Percentiles rank a stretch among this genome's conserved stretches.
Evolutionary conservation across 1,140 invertebrate genomes (phyloP).

Genomic region (Drosophila sp.): DNA sequence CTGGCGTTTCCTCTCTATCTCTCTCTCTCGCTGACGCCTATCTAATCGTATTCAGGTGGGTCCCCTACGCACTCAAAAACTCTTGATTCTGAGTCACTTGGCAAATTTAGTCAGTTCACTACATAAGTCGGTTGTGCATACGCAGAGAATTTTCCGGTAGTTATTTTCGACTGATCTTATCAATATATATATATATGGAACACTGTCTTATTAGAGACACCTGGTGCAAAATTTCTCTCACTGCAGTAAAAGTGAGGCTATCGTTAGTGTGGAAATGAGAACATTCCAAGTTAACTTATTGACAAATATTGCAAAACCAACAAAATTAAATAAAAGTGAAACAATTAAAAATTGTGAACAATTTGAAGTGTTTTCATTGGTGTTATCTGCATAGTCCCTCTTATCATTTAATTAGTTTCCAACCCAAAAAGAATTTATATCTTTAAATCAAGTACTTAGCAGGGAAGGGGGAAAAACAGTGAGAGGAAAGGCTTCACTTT

Average conservation of each 20-base stretch:
- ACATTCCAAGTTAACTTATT: not conserved
- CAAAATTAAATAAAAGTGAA: not conserved
- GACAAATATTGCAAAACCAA: slow-evolving; percentile 13
- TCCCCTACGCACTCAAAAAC: not conserved
- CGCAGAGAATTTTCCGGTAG: not conserved
- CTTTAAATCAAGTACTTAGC: not conserved
- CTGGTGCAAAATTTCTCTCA: not conserved
- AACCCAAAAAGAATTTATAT: not conserved
- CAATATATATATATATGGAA: not conserved
- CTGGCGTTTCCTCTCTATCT: not conserved
- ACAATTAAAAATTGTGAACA: not conserved
- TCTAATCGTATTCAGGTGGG: not conserved
- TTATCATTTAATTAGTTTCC: slow-evolving; percentile 4
- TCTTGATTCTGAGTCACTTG: not conserved
- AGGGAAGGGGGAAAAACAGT: not conserved
- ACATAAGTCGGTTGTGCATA: slow-evolving; percentile 1
- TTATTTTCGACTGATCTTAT: not conserved
- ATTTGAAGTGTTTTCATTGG: not conserved
- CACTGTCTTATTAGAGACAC: too few relatives aligned
- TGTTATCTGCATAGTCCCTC: not conserved
- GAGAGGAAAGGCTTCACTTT: not conserved
- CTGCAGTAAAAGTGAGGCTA: not conserved
- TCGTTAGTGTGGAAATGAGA: not conserved
- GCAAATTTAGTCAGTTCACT: not conserved
- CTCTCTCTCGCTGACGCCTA: not conserved